Evolutionary conservation across 2,113 vertebrate species (phyloP).

Genomic region (Scartelaos histophorus): DNA sequence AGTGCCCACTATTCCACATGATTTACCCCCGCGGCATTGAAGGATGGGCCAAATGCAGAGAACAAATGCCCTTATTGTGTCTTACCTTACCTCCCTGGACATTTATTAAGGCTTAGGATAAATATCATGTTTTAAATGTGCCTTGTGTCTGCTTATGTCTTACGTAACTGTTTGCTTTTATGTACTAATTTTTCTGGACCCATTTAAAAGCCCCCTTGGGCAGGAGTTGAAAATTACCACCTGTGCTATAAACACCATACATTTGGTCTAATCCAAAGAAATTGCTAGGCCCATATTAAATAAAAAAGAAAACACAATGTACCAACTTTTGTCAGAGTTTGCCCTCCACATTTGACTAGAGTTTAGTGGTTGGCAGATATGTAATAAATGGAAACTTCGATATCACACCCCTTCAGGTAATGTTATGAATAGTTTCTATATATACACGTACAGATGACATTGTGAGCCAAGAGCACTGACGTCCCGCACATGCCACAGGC

Average conservation of each 20-base stretch:
- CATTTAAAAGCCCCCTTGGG: too few relatives aligned
- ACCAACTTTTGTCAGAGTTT: not conserved
- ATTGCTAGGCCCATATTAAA: too few relatives aligned
- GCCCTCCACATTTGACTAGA: not conserved
- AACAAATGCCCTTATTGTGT: too few relatives aligned
- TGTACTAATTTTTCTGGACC: too few relatives aligned
- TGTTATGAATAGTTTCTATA: not conserved
- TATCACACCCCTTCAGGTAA: not conserved
- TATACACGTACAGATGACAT: conserved; percentile 3
- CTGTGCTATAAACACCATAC: too few relatives aligned
- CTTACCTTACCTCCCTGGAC: not conserved
- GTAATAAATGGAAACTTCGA: conserved; percentile 1
- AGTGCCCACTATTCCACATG: too few relatives aligned
- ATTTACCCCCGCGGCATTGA: too few relatives aligned
- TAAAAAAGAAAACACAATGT: not conserved
- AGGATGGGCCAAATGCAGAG: too few relatives aligned
- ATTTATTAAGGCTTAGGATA: not conserved
- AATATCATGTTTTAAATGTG: not conserved
- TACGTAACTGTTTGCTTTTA: too few relatives aligned
- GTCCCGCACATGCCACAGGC: not conserved
- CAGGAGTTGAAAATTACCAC: too few relatives aligned
- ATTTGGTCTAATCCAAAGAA: too few relatives aligned
- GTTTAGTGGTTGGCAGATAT: not conserved
- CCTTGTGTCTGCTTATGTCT: too few relatives aligned
- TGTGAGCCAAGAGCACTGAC: conserved; percentile 6